Conservation (phyloP, 2,888 invertebrate species). For the Leptopilina syphax region DNA sequence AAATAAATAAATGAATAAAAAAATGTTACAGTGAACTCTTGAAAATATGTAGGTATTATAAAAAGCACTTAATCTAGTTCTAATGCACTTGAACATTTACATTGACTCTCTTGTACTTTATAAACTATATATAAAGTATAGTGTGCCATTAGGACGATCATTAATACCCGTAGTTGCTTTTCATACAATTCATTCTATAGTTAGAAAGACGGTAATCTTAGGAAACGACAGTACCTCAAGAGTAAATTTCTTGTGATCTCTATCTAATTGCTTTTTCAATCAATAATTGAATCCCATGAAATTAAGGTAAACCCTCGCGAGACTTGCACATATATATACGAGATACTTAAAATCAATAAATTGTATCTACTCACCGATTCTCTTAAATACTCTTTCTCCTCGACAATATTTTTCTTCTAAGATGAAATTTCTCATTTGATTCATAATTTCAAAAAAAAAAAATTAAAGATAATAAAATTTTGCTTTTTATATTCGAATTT, state of each 20-base stretch:
- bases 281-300: constrained; percentile 37
- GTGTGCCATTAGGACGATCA: constrained; percentile 27
- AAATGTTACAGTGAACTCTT: not conserved
- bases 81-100: constrained; percentile 27
- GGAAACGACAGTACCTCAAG: constrained; percentile 31
- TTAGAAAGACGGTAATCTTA: constrained; percentile 22
- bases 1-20: too few species aligned
- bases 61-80: constrained; percentile 13
- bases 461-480: too few species aligned
- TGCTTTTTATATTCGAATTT: too few species aligned
- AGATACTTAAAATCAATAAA: not conserved
- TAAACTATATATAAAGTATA: not conserved
- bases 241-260: constrained; percentile 32
- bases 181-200: constrained; percentile 31
- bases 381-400: not conserved
- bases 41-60: constrained; percentile 7
- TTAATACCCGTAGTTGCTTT: constrained; percentile 36
- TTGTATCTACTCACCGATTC: not conserved
- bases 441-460: too few species aligned
- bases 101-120: not conserved
- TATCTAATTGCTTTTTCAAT: constrained; percentile 30
- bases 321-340: too few species aligned
- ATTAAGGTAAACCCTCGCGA: constrained; percentile 1
- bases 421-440: too few species aligned
- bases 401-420: not conserved